phyloP scores from a whole-genome alignment of 1,140 invertebrate genomes.

The Metaphire vulgaris region DNA sequence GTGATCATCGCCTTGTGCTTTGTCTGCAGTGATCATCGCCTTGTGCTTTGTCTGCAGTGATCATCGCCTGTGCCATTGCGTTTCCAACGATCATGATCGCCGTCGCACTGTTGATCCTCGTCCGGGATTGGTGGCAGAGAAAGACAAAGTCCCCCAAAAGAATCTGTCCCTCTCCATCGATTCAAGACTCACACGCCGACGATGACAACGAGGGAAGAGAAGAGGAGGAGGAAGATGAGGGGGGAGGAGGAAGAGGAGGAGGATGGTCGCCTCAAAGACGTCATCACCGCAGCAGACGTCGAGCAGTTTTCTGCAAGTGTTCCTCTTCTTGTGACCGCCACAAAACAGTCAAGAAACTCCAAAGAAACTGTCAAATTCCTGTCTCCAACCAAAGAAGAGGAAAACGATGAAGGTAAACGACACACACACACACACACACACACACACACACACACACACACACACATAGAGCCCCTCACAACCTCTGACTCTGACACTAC shows the following conservation, averaged over 20 bases:
- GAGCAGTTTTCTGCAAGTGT: not conserved
- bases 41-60: too few species aligned
- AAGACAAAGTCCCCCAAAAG: not conserved
- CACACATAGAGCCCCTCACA: too few species aligned
- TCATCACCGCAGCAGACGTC: not conserved
- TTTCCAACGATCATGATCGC: not conserved
- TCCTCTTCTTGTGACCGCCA: not conserved
- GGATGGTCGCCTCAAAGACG: not conserved
- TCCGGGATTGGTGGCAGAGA: not conserved
- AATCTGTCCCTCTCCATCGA: not conserved
- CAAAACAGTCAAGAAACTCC: too few species aligned
- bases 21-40: too few species aligned
- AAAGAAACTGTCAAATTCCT: not conserved
- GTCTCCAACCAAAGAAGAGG: too few species aligned
- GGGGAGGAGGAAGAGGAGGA: not conserved
- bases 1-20: too few species aligned
- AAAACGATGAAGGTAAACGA: too few species aligned
- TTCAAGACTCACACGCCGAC: not conserved
- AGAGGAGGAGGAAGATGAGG: not conserved
- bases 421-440: too few species aligned
- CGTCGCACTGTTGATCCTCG: not conserved
- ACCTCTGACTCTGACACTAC: too few species aligned
- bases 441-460: too few species aligned
- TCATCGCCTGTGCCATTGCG: not conserved
- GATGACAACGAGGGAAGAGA: not conserved